A percentile compares a stretch with the other conserved stretches of the same genome.
phyloP scores from a whole-genome alignment of 2,797 vertebrate species.

The Macrochelys suwanniensis region DNA sequence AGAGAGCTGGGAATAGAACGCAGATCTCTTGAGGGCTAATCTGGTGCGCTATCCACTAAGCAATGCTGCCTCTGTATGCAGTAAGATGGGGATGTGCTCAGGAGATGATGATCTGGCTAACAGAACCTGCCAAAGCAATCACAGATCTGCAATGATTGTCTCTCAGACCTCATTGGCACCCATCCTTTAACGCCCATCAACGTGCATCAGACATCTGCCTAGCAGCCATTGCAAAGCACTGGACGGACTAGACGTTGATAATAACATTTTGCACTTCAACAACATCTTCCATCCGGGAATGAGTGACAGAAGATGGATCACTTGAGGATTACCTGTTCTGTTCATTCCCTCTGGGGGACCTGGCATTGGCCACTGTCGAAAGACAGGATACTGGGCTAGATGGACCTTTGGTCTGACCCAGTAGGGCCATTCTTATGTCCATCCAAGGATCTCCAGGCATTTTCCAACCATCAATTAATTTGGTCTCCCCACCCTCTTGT shows the following conservation, averaged over 20 bases:
- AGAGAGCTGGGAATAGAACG: neutral
- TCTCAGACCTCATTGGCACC: neutral
- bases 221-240: neutral
- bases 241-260: neutral
- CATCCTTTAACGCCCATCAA: neutral
- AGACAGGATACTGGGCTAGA: too few relatives aligned
- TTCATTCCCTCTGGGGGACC: too few relatives aligned
- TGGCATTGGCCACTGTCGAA: too few relatives aligned
- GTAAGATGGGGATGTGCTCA: neutral
- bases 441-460: neutral
- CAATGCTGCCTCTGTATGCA: neutral
- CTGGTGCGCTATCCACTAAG: neutral
- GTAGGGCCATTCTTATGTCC: neutral
- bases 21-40: neutral
- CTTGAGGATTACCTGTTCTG: too few relatives aligned
- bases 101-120: neutral
- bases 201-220: neutral
- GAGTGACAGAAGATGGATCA: too few relatives aligned
- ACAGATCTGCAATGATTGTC: neutral
- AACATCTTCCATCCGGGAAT: neutral
- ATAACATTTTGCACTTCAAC: neutral
- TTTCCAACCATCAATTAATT: neutral
- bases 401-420: too few relatives aligned
- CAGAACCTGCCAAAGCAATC: neutral
- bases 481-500: neutral